Conservation (phyloP, 2,113 vertebrate genomes). For the Dipodomys ordii region DNA sequence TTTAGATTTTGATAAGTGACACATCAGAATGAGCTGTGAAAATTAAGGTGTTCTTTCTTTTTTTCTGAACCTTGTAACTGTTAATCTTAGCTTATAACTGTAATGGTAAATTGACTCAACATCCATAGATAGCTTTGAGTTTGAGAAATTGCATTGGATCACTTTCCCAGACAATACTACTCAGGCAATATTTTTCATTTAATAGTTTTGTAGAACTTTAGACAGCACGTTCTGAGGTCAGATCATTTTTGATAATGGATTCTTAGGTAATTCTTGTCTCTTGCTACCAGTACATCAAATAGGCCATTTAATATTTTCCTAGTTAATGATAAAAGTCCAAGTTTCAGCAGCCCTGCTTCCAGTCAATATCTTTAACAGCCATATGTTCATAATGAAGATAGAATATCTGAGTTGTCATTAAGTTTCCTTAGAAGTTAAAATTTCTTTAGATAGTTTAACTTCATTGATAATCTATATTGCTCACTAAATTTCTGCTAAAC, state of each 20-base stretch:
- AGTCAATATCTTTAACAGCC: neutral
- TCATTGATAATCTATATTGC: neutral
- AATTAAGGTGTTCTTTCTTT: neutral
- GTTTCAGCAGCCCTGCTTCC: neutral
- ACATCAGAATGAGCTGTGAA: neutral
- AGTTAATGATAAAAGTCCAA: neutral
- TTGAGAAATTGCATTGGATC: neutral
- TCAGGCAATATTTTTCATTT: conserved; percentile 42
- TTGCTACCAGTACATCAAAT: neutral
- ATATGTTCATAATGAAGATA: neutral
- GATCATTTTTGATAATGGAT: conserved; percentile 29
- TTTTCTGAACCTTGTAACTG: neutral
- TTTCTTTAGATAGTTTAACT: neutral
- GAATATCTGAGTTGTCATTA: conserved; percentile 41
- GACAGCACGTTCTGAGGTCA: conserved; percentile 42
- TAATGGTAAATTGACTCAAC: neutral
- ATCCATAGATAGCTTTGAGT: neutral
- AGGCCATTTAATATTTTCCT: neutral
- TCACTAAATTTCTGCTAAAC: neutral
- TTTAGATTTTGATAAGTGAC: neutral
- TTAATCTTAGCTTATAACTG: conserved; percentile 22
- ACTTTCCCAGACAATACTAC: neutral
- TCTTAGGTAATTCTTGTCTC: neutral
- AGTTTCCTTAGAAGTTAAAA: neutral
- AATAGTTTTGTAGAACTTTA: conserved; percentile 38